Conservation (phyloP, 2,888 invertebrate species). For the Dolichomitus sp. region DNA sequence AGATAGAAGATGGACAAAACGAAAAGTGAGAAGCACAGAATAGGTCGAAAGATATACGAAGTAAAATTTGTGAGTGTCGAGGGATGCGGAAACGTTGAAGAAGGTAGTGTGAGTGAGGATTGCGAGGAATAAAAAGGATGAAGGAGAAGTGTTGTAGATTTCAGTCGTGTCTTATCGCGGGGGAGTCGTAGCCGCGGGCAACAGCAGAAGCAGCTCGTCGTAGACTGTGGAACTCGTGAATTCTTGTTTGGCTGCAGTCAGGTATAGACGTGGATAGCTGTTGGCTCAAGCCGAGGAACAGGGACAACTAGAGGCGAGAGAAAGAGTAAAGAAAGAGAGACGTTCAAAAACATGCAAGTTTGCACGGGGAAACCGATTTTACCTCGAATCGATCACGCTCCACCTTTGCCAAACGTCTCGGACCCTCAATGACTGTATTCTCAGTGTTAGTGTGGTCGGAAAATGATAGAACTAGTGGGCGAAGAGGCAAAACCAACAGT, state of each 20-base stretch:
- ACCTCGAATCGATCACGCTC: conserved; percentile 44
- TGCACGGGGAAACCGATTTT: conserved; percentile 22
- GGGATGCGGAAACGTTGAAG: background rate
- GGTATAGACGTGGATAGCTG: conserved; percentile 13
- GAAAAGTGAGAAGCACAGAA: background rate
- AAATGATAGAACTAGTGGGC: background rate
- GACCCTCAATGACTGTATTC: conserved; percentile 16
- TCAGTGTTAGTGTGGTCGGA: conserved; percentile 7
- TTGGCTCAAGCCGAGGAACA: conserved; percentile 10
- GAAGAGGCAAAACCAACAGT: background rate
- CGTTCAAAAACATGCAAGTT: conserved; percentile 47
- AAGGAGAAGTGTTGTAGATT: conserved; percentile 77
- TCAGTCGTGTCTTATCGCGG: conserved; percentile 82
- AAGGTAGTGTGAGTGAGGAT: conserved; percentile 17
- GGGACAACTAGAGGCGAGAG: conserved; percentile 23
- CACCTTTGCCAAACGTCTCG: conserved; percentile 19
- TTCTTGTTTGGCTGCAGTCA: conserved; percentile 40
- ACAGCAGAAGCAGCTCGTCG: conserved; percentile 43
- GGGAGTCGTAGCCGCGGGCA: conserved; percentile 76
- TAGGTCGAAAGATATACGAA: conserved; percentile 12
- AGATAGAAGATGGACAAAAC: background rate
- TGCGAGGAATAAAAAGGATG: conserved; percentile 22
- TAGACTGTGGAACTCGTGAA: conserved; percentile 44
- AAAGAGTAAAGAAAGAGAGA: conserved; percentile 11
- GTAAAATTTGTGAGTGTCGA: conserved; percentile 37